Evolutionary conservation across 2,888 invertebrate species (phyloP).

Genomic region (Theretra japonica): DNA sequence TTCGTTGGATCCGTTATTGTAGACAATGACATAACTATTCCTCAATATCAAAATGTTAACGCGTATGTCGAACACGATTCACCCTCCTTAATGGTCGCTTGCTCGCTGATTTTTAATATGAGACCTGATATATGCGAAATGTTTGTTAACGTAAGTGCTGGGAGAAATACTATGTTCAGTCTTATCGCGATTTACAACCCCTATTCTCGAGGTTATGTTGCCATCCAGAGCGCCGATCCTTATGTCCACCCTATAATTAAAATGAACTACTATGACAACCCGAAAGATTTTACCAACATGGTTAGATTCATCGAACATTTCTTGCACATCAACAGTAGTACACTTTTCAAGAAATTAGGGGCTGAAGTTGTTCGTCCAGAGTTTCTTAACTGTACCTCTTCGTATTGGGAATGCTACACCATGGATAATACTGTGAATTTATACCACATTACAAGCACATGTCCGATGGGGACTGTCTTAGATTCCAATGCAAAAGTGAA

Average conservation of each 20-base stretch:
- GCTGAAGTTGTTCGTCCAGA: background rate
- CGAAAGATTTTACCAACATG: background rate
- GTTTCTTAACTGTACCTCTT: background rate
- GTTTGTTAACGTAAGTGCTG: no score
- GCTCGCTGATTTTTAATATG: no score
- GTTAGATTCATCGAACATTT: conserved; percentile 4
- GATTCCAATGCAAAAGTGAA: background rate
- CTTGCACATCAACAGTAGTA: background rate
- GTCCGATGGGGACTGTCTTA: background rate
- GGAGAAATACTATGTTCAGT: background rate
- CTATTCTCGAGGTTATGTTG: background rate
- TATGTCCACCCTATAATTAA: background rate
- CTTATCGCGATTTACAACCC: background rate
- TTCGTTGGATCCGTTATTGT: no score
- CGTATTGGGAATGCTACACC: background rate
- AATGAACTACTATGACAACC: background rate
- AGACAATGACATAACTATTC: no score
- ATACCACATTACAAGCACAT: background rate
- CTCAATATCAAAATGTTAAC: no score
- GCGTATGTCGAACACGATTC: no score
- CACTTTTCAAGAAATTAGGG: background rate
- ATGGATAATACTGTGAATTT: background rate
- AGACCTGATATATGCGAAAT: no score
- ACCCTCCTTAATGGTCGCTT: no score
- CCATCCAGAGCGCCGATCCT: conserved; percentile 1